phyloP scores from a whole-genome alignment of 2,113 vertebrate species.

The Malaclemys terrapin region DNA sequence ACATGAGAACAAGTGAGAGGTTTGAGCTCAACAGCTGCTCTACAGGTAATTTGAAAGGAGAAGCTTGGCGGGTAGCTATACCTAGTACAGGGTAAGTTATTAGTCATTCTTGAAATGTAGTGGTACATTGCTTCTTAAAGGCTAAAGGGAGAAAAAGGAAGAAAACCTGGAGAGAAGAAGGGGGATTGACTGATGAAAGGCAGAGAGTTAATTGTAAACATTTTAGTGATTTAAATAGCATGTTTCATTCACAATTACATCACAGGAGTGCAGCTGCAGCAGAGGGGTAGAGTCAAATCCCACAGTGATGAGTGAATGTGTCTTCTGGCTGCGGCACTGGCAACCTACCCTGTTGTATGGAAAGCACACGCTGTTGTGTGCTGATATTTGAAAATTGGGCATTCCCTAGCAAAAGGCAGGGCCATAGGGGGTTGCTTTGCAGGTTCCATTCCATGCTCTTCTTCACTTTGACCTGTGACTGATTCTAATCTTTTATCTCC shows the following conservation, averaged over 20 bases:
- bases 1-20: background rate
- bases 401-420: background rate
- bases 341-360: background rate
- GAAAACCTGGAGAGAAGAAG: background rate
- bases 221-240: background rate
- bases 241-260: background rate
- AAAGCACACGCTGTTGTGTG: background rate
- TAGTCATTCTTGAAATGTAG: background rate
- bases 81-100: background rate
- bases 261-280: background rate
- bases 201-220: background rate
- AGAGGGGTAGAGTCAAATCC: background rate
- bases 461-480: fast-evolving
- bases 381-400: background rate
- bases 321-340: background rate
- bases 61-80: background rate
- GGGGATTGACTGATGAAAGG: background rate
- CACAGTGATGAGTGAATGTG: background rate
- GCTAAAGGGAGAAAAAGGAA: background rate
- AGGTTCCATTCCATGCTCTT: background rate
- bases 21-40: background rate
- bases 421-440: background rate
- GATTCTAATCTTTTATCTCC: background rate
- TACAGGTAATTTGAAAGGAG: background rate
- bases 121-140: background rate